Percentiles rank a stretch among this genome's conserved stretches.
Evolutionary conservation across 2,113 vertebrate species (phyloP).

Genomic region (Phyllopteryx taeniolatus): DNA sequence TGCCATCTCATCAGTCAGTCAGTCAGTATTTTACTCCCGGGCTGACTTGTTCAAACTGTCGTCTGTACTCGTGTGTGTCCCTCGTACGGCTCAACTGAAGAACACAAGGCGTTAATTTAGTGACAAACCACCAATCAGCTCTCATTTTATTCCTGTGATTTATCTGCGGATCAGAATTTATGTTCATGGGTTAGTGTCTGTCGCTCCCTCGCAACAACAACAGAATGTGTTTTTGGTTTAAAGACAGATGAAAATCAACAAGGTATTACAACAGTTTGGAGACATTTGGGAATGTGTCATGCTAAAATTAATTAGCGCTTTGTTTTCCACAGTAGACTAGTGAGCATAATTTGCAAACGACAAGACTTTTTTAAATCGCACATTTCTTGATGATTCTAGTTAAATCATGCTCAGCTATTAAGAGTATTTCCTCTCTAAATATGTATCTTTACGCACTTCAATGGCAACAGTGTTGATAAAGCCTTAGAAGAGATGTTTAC

Average conservation of each 20-base stretch:
- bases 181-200: background rate
- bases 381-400: background rate
- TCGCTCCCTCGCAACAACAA: background rate
- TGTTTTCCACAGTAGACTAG: background rate
- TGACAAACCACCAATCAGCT: slow-evolving; percentile 27
- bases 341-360: background rate
- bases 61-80: slow-evolving; percentile 39
- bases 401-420: background rate
- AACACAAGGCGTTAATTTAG: slow-evolving; percentile 25
- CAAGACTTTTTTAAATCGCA: background rate
- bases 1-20: slow-evolving; percentile 27
- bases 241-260: background rate
- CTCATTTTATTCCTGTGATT: slow-evolving; percentile 35
- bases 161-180: background rate
- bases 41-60: slow-evolving; percentile 24
- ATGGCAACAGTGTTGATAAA: slow-evolving; percentile 1
- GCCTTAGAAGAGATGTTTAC: slow-evolving; percentile 9
- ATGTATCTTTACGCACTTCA: background rate
- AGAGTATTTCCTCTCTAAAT: background rate
- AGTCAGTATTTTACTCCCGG: slow-evolving; percentile 57
- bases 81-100: slow-evolving; percentile 25
- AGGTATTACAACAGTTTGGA: background rate
- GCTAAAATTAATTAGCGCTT: background rate
- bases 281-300: background rate
- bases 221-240: slow-evolving; percentile 1